Percentiles rank a stretch among this genome's conserved stretches.
phyloP scores from a whole-genome alignment of 1,140 invertebrate species.

The Drosophila rufa region DNA sequence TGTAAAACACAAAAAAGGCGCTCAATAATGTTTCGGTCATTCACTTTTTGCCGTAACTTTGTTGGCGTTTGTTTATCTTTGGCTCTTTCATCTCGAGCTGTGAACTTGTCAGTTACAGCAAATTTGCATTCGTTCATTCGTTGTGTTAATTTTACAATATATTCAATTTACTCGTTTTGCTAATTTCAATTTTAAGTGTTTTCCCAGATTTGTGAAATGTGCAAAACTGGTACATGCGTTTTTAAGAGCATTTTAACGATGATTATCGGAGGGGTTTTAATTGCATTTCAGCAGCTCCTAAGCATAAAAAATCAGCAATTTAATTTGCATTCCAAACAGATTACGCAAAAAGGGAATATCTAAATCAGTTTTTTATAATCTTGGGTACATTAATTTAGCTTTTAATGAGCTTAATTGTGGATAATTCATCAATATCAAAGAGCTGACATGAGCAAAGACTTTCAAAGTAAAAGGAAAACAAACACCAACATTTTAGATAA shows the following conservation, averaged over 20 bases:
- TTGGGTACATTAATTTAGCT: not conserved
- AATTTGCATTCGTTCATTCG: conserved; percentile 26
- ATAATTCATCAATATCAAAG: conserved; percentile 13
- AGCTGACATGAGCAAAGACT: not conserved
- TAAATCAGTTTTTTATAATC: conserved; percentile 3
- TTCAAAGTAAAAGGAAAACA: conserved; percentile 23
- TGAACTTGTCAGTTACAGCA: conserved; percentile 62
- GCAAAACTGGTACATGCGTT: conserved; percentile 42
- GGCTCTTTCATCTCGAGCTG: conserved; percentile 35
- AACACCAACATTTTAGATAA: conserved; percentile 1
- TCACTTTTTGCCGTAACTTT: conserved; percentile 75
- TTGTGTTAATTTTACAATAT: conserved; percentile 25
- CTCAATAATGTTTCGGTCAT: conserved; percentile 53
- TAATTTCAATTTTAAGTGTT: conserved; percentile 43
- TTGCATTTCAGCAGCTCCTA: conserved; percentile 23
- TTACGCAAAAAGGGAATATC: conserved; percentile 1
- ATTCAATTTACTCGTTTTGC: conserved; percentile 54
- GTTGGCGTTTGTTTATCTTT: conserved; percentile 56
- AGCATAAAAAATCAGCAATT: not conserved
- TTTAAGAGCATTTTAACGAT: conserved; percentile 29
- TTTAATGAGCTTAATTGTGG: conserved; percentile 7
- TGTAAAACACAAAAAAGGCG: conserved; percentile 12
- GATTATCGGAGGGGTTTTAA: conserved; percentile 24
- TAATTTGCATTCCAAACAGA: conserved; percentile 19
- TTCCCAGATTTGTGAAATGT: conserved; percentile 19